Base-by-base conservation (phyloP, 2,888 invertebrate species). In the Sarcophaga subvicina region DNA sequence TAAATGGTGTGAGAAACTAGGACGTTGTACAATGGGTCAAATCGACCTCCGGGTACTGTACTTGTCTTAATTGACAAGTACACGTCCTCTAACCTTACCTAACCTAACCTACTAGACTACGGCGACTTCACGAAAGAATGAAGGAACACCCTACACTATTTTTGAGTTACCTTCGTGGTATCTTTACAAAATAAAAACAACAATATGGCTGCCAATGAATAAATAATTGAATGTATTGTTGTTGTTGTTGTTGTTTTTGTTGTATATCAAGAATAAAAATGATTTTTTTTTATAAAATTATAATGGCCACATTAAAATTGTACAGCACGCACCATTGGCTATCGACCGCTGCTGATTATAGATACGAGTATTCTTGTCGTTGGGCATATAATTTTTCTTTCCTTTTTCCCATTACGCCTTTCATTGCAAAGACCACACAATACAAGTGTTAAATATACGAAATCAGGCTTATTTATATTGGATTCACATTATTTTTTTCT, bases 301-400 rank as follows among this genome's bases (percentile, higher is more conserved):
- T 71, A 71, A 79, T 64, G 71, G 64, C 4, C 63, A 62, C 47
- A 71, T 37, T 64, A 54, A 79, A 76, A 49, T 63, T 71, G 14
- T 37, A 54, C 22, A 45, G 54, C 64, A 79, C 54, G 71, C 71
- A 54, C 37, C 22, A 79, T 54, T 64, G 70, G 17, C 54, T 45
- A 47, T 47, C 45, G 14, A 3, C 17, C 37, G 37, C 8, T 37
- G 37, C 8, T 37, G 37, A 37, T 37, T 37, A 37, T 37, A 37
- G 37, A 37, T 37, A 22, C 22, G 22, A 22, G 22, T 22, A 37
- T 37, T 37, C 37, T 8, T 10, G 37, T 37, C 8, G 37, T 37
- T 37, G 37, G 37, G 10, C 37, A 10, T 37, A 37, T 8, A 37
- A 37, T 37, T 37, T 37, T 37, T 37, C 37, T 37, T 37, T 8